phyloP scores from a whole-genome alignment of 2,113 vertebrate species.

The Micronisus gabar region DNA sequence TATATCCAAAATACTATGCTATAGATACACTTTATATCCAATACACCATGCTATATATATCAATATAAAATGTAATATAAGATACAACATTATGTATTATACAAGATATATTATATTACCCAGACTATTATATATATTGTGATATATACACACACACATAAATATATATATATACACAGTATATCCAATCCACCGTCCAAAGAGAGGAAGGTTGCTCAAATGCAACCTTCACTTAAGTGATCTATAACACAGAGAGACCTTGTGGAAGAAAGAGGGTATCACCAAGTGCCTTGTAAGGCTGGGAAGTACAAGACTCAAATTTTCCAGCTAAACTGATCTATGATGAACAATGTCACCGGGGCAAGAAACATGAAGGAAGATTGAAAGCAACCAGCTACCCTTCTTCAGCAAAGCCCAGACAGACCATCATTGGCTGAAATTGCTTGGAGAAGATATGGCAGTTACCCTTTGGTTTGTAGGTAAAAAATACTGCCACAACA shows the following conservation, averaged over 20 bases:
- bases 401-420: slow-evolving; percentile 14
- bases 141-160: not conserved
- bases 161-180: not conserved
- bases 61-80: not conserved
- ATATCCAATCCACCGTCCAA: not conserved
- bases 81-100: not conserved
- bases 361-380: slow-evolving; percentile 1
- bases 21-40: not conserved
- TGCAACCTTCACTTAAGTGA: slow-evolving; percentile 3
- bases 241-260: not conserved
- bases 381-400: not conserved
- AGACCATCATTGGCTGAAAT: slow-evolving; percentile 8
- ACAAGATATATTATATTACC: not conserved
- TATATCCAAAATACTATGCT: not conserved
- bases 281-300: not conserved
- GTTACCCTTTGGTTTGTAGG: slow-evolving; percentile 26
- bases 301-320: not conserved
- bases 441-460: not conserved
- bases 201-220: not conserved
- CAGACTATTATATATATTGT: not conserved
- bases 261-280: not conserved
- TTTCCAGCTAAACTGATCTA: not conserved
- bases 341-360: not conserved
- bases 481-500: slow-evolving; percentile 8
- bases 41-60: not conserved